phyloP scores from a whole-genome alignment of 2,113 vertebrate genomes.

The Cichladusa arquata region DNA sequence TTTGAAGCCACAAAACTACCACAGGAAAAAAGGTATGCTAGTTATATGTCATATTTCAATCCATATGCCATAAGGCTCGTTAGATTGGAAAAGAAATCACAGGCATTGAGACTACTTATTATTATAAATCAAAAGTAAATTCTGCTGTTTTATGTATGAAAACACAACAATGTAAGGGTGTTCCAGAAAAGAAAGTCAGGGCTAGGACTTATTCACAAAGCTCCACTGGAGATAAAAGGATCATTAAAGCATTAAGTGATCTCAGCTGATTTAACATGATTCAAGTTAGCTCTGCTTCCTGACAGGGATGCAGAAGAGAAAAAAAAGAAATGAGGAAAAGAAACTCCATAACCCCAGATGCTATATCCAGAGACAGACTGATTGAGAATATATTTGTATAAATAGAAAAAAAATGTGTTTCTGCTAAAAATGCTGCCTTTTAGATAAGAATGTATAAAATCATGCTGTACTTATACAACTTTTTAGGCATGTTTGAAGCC shows the following conservation, averaged over 20 bases:
- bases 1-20: not conserved
- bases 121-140: conserved; percentile 4
- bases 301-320: not conserved
- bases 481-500: not conserved
- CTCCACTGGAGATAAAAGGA: not conserved
- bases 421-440: not conserved
- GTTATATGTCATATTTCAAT: not conserved
- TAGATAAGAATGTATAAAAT: not conserved
- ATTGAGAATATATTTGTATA: not conserved
- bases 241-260: not conserved
- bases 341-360: not conserved
- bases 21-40: not conserved
- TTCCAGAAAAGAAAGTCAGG: not conserved
- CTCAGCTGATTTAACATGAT: not conserved
- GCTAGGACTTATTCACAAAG: not conserved
- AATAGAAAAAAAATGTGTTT: not conserved
- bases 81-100: not conserved
- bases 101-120: not conserved
- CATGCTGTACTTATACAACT: not conserved
- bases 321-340: not conserved
- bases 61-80: not conserved
- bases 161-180: not conserved
- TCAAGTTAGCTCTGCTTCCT: not conserved
- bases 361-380: not conserved
- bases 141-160: not conserved